phyloP scores from a whole-genome alignment of 2,113 vertebrate genomes.

The Oryzias curvinotus region DNA sequence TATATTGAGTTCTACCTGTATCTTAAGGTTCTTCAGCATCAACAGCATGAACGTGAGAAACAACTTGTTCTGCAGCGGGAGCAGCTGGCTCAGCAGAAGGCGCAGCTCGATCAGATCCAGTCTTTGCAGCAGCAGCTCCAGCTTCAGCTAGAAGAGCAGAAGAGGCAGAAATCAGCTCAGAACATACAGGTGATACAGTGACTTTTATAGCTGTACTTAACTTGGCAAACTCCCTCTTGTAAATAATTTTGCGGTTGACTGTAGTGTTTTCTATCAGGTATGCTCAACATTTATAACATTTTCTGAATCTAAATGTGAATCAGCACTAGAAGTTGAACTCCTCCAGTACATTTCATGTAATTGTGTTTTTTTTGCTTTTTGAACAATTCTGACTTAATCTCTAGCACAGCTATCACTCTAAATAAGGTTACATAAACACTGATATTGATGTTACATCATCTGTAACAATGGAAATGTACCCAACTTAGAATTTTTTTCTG shows the following conservation, averaged over 20 bases:
- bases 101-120: constrained; percentile 97
- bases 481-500: no score
- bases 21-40: constrained; percentile 90
- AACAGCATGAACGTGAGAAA: constrained; percentile 92
- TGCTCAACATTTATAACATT: neutral
- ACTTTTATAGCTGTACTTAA: no score
- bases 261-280: no score
- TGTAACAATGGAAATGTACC: no score
- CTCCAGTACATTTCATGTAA: neutral
- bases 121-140: constrained; percentile 96
- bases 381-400: neutral
- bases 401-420: neutral
- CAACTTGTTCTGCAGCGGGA: constrained; percentile 93
- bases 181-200: constrained; percentile 35
- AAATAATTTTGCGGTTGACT: no score
- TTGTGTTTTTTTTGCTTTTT: neutral
- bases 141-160: constrained; percentile 95
- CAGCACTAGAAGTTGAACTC: neutral
- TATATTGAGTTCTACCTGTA: neutral
- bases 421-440: no score
- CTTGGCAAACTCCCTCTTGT: no score
- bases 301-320: neutral
- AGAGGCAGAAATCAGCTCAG: constrained; percentile 84
- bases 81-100: constrained; percentile 94
- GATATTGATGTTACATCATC: no score